phyloP scores from a whole-genome alignment of 2,888 invertebrate species.

The Mellilla xanthometata region DNA sequence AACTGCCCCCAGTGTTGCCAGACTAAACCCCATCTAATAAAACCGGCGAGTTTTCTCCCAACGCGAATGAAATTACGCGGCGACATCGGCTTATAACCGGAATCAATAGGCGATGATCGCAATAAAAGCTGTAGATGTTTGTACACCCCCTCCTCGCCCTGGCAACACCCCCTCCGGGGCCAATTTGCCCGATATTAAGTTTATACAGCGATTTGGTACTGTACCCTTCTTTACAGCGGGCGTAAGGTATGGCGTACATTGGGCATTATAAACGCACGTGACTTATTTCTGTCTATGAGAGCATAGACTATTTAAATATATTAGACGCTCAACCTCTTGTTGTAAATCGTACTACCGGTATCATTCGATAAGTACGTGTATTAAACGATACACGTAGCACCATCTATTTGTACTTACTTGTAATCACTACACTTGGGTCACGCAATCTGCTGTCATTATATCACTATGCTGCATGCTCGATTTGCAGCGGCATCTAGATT shows the following conservation, averaged over 20 bases:
- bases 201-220: conserved; percentile 70
- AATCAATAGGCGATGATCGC: conserved; percentile 72
- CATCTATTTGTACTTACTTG: too few relatives aligned
- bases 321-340: not conserved
- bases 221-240: conserved; percentile 70
- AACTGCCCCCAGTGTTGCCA: not conserved
- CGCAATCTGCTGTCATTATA: too few relatives aligned
- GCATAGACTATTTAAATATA: too few relatives aligned
- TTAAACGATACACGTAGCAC: too few relatives aligned
- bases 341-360: too few relatives aligned
- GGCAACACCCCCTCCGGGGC: conserved; percentile 48
- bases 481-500: too few relatives aligned
- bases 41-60: conserved; percentile 5
- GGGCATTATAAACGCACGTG: not conserved
- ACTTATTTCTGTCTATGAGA: too few relatives aligned
- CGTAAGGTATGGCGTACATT: conserved; percentile 5
- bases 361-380: too few relatives aligned
- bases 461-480: too few relatives aligned
- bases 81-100: conserved; percentile 65
- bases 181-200: conserved; percentile 78
- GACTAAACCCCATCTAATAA: conserved; percentile 12
- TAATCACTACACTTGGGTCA: too few relatives aligned
- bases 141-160: conserved; percentile 36
- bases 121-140: conserved; percentile 70
- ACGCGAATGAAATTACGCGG: conserved; percentile 19